Base-by-base conservation (phyloP, 2,113 vertebrate genomes). In the Tragelaphus strepsiceros region DNA sequence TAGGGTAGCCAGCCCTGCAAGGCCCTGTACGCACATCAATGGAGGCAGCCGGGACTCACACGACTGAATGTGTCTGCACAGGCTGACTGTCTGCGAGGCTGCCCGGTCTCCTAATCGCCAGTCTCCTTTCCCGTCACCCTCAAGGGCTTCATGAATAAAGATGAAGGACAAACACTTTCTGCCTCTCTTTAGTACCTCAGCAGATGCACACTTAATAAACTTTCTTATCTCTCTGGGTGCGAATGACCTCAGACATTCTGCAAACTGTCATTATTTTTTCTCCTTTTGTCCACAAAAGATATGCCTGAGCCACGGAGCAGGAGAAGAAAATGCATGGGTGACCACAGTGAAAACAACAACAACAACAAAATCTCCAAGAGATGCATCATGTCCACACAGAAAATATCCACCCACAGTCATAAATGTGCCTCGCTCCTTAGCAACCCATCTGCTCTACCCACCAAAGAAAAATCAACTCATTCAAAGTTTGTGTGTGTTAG, bases 141-240 rank as follows among this genome's bases (percentile, higher is more conserved):
- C 98, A 99, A 99, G 98, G 99, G 97, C 98, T 99, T 97, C 95
- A 98, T 98, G 98, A 99, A 99, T 99, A 99, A 98, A 99, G 96
- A 98, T 98, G 97, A 97, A 98, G 97, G 92, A 91, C 95, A 97
- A 98, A 98, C 90, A 94, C 87, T 88, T 94, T 80, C 92, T 85
- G 89, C 81, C 39, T 62, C 64, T 87, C 90, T 91, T 82, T 97
- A 94, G 82, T 80, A 94, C 91, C 95, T 94, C 86, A 86, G 89
- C 93, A 98, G 81, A 21, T 88, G 78, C 84, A 51, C 97, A 97
- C 94, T 96, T 98, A 98, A 98, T 98, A 99, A 98, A 98, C 92
- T 97, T 98, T 85, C 96, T 99, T 98, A 98, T 99, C 98, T 98
- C 97, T 98, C 98, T 98, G 71, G 94, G 92, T 98, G 98, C 51